Base-by-base conservation (phyloP, 1,140 invertebrate species). In the Penaeus chinensis region DNA sequence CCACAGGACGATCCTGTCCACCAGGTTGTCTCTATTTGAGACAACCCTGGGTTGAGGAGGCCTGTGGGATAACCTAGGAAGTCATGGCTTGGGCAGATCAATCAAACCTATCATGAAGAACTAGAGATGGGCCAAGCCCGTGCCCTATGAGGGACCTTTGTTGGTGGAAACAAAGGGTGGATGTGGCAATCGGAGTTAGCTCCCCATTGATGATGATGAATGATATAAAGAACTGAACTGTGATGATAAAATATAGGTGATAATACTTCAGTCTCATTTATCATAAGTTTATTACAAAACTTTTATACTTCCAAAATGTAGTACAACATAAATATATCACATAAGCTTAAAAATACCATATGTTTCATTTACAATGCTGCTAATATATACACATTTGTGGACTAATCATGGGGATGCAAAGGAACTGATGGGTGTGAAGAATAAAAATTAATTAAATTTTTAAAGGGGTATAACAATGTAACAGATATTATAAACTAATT, bases 271-370 rank as follows among this genome's bases (percentile, higher is more conserved):
- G 13, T 22, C 71, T 8, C 7, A 62, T 77, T 77, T 37, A 37
- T 85, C 54, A 54, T 54, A 54, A 16, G 66, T 89, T 89, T 89
- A 89, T 89, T 89, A 87, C 82, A 87, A 89, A 89, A 87, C 47
- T 84, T 89, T 87, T 89, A 89, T 89, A 89, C 79, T 89, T 89
- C 89, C 84, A 85, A 89, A 89, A 87, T 89, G 89, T 89, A 89
- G 85, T 89, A 89, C 89, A 89, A 89, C 89, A 89, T 89, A 89
- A 89, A 89, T 89, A 89, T 89, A 89, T 89, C 89, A 89, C 89
- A 89, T 89, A 89, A 89, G 89, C 89, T 87, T 89, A 87, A 89
- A 87, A 87, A 87, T 89, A 89, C 80, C 84, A 89, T 89, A 87
- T 87, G 82, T 89, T 83, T 87, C 78, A 87, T 84, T 81, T 84